A percentile compares a stretch with the other conserved stretches of the same genome.
Conservation (phyloP, 2,888 invertebrate species). For the Vandiemenella viatica region DNA sequence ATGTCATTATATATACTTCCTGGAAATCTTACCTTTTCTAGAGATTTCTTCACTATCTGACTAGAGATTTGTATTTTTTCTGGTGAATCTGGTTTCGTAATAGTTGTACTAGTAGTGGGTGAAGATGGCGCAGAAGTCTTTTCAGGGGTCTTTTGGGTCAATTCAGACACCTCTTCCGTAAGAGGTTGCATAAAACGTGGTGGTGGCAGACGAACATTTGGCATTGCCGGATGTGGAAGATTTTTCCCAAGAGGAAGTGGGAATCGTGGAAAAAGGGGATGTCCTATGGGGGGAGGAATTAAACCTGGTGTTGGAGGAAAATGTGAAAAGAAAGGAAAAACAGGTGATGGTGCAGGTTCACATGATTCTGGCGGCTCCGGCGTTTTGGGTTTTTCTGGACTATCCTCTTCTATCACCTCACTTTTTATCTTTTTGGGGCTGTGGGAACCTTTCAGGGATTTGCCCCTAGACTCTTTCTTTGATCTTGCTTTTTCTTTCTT, state of each 20-base stretch:
- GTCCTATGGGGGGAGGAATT: conserved; percentile 41
- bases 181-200: conserved; percentile 23
- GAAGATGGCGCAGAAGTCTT: background rate
- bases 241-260: conserved; percentile 24
- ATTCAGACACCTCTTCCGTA: background rate
- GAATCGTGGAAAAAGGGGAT: conserved; percentile 35
- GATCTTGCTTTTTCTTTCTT: conserved; percentile 22
- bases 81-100: background rate
- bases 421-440: conserved; percentile 13
- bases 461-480: conserved; percentile 20
- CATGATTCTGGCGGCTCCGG: conserved; percentile 26
- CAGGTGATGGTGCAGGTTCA: conserved; percentile 31
- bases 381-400: conserved; percentile 27
- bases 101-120: background rate
- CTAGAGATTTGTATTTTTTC: background rate
- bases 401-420: conserved; percentile 20
- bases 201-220: conserved; percentile 38
- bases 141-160: conserved; percentile 1
- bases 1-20: no score
- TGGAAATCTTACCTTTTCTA: background rate
- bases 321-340: conserved; percentile 28
- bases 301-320: conserved; percentile 30
- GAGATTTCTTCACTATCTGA: background rate
- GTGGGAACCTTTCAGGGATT: conserved; percentile 3
- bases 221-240: conserved; percentile 37